phyloP scores from a whole-genome alignment of 1,140 invertebrate species.

The Papilio helenus region DNA sequence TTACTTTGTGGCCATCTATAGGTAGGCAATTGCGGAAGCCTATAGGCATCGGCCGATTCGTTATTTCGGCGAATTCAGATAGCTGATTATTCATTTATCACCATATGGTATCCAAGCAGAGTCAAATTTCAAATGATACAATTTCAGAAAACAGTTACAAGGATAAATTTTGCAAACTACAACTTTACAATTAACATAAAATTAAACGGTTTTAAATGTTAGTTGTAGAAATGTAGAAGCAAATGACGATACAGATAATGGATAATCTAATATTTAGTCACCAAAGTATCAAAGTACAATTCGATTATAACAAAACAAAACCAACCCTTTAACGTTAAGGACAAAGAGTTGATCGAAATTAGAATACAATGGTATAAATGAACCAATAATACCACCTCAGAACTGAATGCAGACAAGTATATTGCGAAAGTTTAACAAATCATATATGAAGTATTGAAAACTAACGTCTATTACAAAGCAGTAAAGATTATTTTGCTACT shows the following conservation, averaged over 20 bases:
- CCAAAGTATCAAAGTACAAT: background rate
- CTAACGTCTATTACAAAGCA: slow-evolving; percentile 15
- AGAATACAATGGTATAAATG: slow-evolving; percentile 34
- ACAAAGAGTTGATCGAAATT: slow-evolving; percentile 34
- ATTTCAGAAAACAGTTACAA: no score
- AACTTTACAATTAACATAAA: no score
- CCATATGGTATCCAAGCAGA: no score
- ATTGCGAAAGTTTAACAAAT: slow-evolving; percentile 17
- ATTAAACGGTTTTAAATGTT: no score
- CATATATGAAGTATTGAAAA: background rate
- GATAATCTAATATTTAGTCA: background rate
- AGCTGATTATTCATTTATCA: no score
- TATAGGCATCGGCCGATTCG: no score
- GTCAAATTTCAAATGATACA: no score
- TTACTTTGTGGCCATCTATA: no score
- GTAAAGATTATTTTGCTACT: slow-evolving; percentile 6
- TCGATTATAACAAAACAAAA: slow-evolving; percentile 4
- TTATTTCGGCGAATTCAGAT: no score
- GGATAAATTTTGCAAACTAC: no score
- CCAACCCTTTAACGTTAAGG: slow-evolving; percentile 15
- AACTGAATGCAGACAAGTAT: slow-evolving; percentile 15
- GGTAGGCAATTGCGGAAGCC: no score
- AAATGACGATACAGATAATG: background rate
- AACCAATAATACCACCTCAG: slow-evolving; percentile 23
- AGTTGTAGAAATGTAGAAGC: no score